Percentiles rank a stretch among this genome's conserved stretches.
These are phyloP conservation scores for Apodemus agrarius DNA, from an alignment of 2,797 vertebrate genomes.

Conservation along the genomic window DNA sequence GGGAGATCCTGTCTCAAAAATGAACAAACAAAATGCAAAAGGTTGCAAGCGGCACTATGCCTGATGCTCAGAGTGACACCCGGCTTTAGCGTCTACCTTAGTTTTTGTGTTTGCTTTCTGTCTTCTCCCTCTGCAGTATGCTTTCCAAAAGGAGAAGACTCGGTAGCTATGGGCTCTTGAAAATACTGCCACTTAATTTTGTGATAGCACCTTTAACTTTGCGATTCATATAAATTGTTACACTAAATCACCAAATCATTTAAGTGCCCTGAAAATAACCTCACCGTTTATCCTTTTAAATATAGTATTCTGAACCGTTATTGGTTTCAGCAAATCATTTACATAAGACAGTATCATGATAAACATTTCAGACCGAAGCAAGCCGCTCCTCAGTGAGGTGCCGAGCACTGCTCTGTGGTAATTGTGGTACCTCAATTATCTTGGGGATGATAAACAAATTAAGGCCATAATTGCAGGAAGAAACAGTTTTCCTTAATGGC, in stretches of 20 bases:
- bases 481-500: slow-evolving; percentile 45
- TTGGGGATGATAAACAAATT: slow-evolving; percentile 64
- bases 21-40: not conserved
- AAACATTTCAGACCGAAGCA: slow-evolving; percentile 46
- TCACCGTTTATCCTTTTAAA: slow-evolving; percentile 34
- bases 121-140: not conserved
- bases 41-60: not conserved
- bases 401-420: slow-evolving; percentile 56
- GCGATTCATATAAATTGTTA: slow-evolving; percentile 30
- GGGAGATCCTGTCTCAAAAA: not conserved
- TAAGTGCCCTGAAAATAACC: slow-evolving; percentile 11
- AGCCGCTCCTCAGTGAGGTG: slow-evolving; percentile 38
- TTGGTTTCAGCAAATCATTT: slow-evolving; percentile 30
- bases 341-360: not conserved
- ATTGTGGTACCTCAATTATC: slow-evolving; percentile 51
- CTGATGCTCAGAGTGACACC: not conserved
- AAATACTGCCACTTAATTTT: slow-evolving; percentile 1
- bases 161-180: not conserved
- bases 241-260: slow-evolving; percentile 18
- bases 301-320: not conserved
- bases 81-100: not conserved
- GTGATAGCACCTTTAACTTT: slow-evolving; percentile 27
- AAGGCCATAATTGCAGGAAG: slow-evolving; percentile 61
- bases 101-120: slow-evolving; percentile 35
- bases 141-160: not conserved